Evolutionary conservation across 2,797 vertebrate genomes (phyloP).

Genomic region (Rousettus madagascariensis): DNA sequence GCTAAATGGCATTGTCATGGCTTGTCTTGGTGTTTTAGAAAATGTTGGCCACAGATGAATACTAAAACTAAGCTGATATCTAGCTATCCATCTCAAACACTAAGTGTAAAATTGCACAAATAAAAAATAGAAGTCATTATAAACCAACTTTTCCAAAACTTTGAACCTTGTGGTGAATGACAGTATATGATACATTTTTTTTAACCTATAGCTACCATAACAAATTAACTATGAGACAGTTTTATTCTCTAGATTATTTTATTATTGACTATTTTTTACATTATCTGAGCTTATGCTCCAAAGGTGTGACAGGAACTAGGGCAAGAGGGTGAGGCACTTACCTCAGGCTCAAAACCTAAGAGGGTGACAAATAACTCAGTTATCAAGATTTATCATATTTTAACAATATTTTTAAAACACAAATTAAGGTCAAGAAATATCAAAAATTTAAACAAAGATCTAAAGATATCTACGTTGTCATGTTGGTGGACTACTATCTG

Average conservation of each 20-base stretch:
- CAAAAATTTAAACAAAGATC: not conserved
- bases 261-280: not conserved
- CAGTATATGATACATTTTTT: not conserved
- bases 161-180: not conserved
- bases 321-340: not conserved
- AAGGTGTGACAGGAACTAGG: not conserved
- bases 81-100: not conserved
- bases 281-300: not conserved
- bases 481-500: not conserved
- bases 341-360: not conserved
- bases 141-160: not conserved
- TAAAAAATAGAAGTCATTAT: not conserved
- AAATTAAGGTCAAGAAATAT: conserved; percentile 10
- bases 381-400: not conserved
- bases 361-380: not conserved
- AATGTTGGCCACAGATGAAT: not conserved
- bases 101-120: not conserved
- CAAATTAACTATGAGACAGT: not conserved
- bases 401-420: not conserved
- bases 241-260: conserved; percentile 39
- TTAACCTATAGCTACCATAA: not conserved
- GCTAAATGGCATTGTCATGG: not conserved
- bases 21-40: conserved; percentile 3
- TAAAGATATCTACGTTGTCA: not conserved
- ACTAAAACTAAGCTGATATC: not conserved